phyloP scores from a whole-genome alignment of 1,140 invertebrate species.

The Papilio glaucus region DNA sequence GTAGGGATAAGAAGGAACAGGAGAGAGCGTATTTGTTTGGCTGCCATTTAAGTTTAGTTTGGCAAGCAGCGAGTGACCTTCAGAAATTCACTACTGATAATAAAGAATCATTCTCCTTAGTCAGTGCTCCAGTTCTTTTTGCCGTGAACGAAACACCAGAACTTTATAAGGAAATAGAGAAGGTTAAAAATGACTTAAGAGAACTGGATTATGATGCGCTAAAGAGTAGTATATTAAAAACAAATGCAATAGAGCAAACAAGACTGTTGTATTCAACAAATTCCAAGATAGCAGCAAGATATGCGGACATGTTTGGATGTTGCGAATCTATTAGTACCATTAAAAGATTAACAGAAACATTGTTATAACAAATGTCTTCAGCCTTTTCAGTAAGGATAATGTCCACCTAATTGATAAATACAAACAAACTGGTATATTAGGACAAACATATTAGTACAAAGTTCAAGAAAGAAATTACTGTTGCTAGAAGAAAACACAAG shows the following conservation, averaged over 20 bases:
- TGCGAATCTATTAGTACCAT: slow-evolving; percentile 61
- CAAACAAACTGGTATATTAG: no score
- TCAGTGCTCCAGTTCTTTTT: slow-evolving; percentile 92
- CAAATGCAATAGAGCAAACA: slow-evolving; percentile 67
- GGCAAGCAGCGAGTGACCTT: slow-evolving; percentile 89
- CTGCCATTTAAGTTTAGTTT: slow-evolving; percentile 91
- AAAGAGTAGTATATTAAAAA: slow-evolving; percentile 61
- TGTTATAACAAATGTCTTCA: slow-evolving; percentile 45
- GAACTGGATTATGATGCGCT: slow-evolving; percentile 85
- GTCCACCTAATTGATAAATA: neutral
- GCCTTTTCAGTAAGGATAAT: neutral
- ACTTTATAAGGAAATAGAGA: slow-evolving; percentile 86
- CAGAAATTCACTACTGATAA: slow-evolving; percentile 73
- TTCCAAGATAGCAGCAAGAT: slow-evolving; percentile 64
- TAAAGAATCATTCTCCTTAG: slow-evolving; percentile 84
- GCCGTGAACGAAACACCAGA: slow-evolving; percentile 88
- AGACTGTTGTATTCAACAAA: slow-evolving; percentile 61
- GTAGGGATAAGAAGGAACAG: slow-evolving; percentile 86
- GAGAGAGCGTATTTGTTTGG: slow-evolving; percentile 92
- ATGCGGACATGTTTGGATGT: slow-evolving; percentile 67
- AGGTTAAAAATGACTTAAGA: slow-evolving; percentile 84
- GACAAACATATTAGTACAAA: slow-evolving; percentile 10
- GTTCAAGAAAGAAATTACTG: neutral
- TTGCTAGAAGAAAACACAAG: no score
- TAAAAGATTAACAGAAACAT: slow-evolving; percentile 66